A percentile compares a stretch with the other conserved stretches of the same genome.
phyloP scores from a whole-genome alignment of 2,797 vertebrate genomes.

The Clarias laeviceps region DNA sequence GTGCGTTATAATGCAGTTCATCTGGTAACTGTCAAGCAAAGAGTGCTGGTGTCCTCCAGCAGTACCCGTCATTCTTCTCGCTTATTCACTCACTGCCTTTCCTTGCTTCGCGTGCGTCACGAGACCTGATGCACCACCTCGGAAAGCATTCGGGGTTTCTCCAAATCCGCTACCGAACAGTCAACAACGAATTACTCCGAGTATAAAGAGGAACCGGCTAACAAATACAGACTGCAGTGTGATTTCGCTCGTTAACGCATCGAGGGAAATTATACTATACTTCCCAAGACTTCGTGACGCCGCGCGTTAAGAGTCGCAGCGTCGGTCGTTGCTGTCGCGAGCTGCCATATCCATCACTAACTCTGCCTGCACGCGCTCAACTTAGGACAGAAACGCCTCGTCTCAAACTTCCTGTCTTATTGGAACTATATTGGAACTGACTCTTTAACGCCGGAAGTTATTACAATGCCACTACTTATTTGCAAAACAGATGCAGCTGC shows the following conservation, averaged over 20 bases:
- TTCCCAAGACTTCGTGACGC: neutral
- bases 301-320: slow-evolving; percentile 10
- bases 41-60: slow-evolving; percentile 34
- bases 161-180: neutral
- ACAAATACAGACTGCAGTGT: neutral
- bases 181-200: neutral
- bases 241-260: neutral
- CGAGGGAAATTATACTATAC: no score
- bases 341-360: neutral
- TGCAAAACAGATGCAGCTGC: neutral
- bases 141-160: neutral
- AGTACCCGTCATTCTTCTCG: slow-evolving; percentile 20
- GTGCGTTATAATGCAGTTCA: slow-evolving; percentile 13
- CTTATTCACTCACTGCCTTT: slow-evolving; percentile 23
- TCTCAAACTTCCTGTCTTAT: neutral
- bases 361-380: neutral
- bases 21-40: neutral
- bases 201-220: neutral
- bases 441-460: neutral
- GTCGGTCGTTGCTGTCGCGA: neutral
- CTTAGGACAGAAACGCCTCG: neutral
- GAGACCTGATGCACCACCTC: slow-evolving; percentile 24
- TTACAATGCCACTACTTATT: neutral
- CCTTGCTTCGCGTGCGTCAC: slow-evolving; percentile 24
- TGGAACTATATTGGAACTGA: neutral